phyloP scores from a whole-genome alignment of 2,113 vertebrate genomes.

The Mustelus asterias region DNA sequence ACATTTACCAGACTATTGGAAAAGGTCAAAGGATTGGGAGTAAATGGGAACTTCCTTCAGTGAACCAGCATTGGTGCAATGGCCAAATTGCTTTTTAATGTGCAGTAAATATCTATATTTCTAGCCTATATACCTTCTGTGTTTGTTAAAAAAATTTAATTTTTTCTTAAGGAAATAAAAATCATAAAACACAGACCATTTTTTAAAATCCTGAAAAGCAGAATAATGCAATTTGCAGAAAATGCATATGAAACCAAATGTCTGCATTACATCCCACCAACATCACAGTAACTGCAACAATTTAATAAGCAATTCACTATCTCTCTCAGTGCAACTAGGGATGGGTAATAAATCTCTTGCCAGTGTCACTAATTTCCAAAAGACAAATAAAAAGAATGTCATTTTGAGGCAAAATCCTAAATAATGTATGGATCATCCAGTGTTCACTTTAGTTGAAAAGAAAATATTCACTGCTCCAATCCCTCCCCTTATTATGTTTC shows the following conservation, averaged over 20 bases:
- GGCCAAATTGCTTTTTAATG: not conserved
- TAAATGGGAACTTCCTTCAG: not conserved
- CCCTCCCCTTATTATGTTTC: not conserved
- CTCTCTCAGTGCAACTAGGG: too few species aligned
- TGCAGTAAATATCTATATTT: not conserved
- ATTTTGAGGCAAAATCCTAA: not conserved
- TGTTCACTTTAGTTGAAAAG: not conserved
- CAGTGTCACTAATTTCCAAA: not conserved
- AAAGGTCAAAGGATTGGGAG: not conserved
- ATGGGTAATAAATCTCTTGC: not conserved
- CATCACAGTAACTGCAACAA: not conserved
- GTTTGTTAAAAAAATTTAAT: not conserved
- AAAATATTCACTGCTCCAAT: not conserved
- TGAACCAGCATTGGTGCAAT: too few species aligned
- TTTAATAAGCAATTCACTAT: not conserved
- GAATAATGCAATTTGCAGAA: not conserved
- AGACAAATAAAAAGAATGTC: not conserved
- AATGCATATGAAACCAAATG: not conserved
- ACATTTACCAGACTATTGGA: not conserved
- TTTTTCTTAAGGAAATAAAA: not conserved
- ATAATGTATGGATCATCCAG: not conserved
- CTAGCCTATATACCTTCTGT: not conserved
- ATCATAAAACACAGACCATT: not conserved
- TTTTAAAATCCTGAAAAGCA: not conserved
- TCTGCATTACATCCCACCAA: not conserved